Evolutionary conservation across 2,113 vertebrate genomes (phyloP).

Genomic region (Tragelaphus buxtoni): DNA sequence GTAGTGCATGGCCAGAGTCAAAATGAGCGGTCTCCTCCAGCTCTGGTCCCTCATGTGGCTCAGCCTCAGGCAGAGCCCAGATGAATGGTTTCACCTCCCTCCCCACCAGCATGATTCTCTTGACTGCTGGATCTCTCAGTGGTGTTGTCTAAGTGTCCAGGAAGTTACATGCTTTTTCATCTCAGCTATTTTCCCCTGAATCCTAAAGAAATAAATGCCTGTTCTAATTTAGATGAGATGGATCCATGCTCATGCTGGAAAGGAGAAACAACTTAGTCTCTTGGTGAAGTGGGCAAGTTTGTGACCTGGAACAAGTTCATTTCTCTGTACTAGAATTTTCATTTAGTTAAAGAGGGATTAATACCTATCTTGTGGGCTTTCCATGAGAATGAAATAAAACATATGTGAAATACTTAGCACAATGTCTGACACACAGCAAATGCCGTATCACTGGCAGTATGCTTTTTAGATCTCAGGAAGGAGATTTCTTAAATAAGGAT

Average conservation of each 20-base stretch:
- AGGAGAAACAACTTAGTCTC: not conserved
- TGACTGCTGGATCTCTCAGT: rapidly evolving
- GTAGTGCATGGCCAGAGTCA: not conserved
- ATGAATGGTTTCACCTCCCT: rapidly evolving
- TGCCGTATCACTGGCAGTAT: not conserved
- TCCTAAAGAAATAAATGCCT: not conserved
- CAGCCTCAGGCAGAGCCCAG: not conserved
- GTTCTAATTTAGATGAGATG: not conserved
- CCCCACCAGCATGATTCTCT: not conserved
- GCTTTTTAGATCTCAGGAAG: not conserved
- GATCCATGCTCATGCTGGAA: not conserved
- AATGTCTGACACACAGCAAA: not conserved
- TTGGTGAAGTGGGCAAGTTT: not conserved
- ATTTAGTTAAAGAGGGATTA: not conserved
- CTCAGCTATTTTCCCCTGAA: not conserved
- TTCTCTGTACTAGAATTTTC: not conserved
- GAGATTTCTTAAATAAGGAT: not conserved
- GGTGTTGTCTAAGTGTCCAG: not conserved
- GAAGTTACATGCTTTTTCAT: not conserved
- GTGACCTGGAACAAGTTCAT: not conserved
- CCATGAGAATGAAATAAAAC: not conserved
- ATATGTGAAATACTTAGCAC: not conserved
- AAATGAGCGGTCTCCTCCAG: not conserved
- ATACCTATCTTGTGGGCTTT: not conserved
- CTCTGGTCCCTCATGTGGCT: not conserved